Conservation (phyloP, 2,888 invertebrate genomes). For the Volucella inanis region DNA sequence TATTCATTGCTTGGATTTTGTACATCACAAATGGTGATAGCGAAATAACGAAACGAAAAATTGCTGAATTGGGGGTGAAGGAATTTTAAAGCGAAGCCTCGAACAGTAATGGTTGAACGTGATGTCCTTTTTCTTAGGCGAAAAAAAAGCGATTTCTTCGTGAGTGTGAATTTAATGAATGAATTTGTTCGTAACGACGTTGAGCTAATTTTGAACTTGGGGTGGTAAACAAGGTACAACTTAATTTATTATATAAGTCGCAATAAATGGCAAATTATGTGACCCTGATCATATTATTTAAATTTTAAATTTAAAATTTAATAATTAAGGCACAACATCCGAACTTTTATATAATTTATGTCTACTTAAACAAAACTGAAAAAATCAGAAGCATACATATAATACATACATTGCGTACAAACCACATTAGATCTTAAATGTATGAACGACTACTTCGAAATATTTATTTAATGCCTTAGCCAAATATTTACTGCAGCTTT, state of each 20-base stretch:
- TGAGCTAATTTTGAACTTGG: conserved; percentile 48
- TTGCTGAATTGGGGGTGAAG: conserved; percentile 8
- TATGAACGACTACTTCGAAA: no score
- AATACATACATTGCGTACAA: no score
- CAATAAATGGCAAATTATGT: conserved; percentile 35
- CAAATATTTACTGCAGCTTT: no score
- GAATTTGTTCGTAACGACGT: conserved; percentile 41
- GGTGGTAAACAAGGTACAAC: conserved; percentile 27
- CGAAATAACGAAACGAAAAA: conserved; percentile 32
- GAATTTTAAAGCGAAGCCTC: conserved; percentile 23
- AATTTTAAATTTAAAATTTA: no score
- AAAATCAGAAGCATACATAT: no score
- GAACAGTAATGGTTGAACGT: background rate
- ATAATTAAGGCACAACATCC: no score
- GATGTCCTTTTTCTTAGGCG: conserved; percentile 4
- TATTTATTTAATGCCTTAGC: no score
- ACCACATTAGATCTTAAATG: no score
- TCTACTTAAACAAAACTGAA: no score
- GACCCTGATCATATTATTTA: conserved; percentile 7
- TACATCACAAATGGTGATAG: conserved; percentile 41
- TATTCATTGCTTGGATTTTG: conserved; percentile 59
- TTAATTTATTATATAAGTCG: conserved; percentile 44
- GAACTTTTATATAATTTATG: no score
- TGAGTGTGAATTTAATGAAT: conserved; percentile 56
- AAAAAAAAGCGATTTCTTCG: conserved; percentile 1